Conservation (phyloP, 1,140 invertebrate genomes). For the Mizuhopecten yessoensis region DNA sequence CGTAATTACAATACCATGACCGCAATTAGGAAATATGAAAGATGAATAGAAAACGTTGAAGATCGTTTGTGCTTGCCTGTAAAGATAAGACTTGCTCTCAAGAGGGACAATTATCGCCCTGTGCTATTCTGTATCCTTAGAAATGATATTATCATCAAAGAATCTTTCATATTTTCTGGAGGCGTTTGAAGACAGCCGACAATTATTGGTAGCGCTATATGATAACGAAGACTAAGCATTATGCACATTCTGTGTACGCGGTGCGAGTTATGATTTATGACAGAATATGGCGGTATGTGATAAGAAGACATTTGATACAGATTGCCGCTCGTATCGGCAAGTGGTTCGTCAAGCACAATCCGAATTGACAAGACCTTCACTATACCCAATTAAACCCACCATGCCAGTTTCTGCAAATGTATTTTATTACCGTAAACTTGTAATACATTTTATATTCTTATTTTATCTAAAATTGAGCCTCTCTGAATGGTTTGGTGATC, state of each 20-base stretch:
- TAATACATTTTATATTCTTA: conserved; percentile 40
- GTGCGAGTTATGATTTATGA: conserved; percentile 43
- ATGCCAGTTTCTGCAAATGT: conserved; percentile 32
- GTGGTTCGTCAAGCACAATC: conserved; percentile 29
- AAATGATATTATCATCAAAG: conserved; percentile 49
- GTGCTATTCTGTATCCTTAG: conserved; percentile 42
- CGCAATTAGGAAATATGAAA: conserved; percentile 50
- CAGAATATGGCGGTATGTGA: not conserved
- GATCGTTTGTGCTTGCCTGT: conserved; percentile 30
- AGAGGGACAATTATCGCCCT: conserved; percentile 19
- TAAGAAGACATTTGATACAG: conserved; percentile 39
- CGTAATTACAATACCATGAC: conserved; percentile 44
- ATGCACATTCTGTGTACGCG: conserved; percentile 28
- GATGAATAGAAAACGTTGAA: conserved; percentile 46
- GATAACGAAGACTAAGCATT: conserved; percentile 14
- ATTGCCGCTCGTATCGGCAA: not conserved
- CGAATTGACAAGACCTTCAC: conserved; percentile 37
- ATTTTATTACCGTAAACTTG: conserved; percentile 39
- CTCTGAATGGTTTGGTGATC: conserved; percentile 32
- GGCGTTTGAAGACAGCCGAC: conserved; percentile 45
- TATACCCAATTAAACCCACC: conserved; percentile 9
- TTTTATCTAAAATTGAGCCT: conserved; percentile 35
- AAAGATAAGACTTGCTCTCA: conserved; percentile 47
- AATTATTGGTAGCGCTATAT: conserved; percentile 35
- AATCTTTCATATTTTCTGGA: conserved; percentile 48